Evolutionary conservation across 2,797 vertebrate genomes (phyloP), one percentile per base, ranked within the genome.

Genomic region (Chelon labrosus): DNA sequence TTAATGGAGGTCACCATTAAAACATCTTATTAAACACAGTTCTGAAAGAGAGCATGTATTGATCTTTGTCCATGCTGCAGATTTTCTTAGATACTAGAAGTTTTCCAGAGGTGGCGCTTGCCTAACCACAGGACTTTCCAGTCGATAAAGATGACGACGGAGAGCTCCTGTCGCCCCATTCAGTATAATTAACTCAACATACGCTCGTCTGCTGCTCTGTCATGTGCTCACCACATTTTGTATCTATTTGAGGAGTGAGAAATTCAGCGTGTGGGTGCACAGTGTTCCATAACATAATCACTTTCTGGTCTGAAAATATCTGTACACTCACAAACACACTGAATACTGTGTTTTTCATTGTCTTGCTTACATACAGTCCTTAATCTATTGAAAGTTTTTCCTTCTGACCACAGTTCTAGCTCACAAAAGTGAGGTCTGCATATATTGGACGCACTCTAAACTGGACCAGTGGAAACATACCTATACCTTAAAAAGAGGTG

Each of bases 171-270:
- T 19, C 46, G 11, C 10, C n/a, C 42, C 7, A 13, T 22, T 66
- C 25, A 1, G 22, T 52, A 0, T 52, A 49, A 74, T 68, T 11
- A 57, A 67, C 70, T 77, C 57, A 17, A 56, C 57, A 17, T 4
- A 10, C 46, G 1, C 61, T 35, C 20, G 3, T 49, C 55, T 64
- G 59, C 39, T 14, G n/a, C 31, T 19, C 4, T 16, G 42, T 47
- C 62, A 62, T 31, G 19, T 38, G 52, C 50, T 56, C 73, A 12
- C 1, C 57, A 22, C 27, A 10, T 46, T 50, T 16, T 41, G 13
- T 0, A 46, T 75, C 55, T 79, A 60, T 73, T 69, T 65, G 55
- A 22, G 61, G 51, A 46, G 55, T 35, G 56, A 61, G 17, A 46
- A 41, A 42, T 42, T n/a, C 35, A 19, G 35, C 16, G 60, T 41